Evolutionary conservation across 2,113 vertebrate species (phyloP).

Genomic region (Rhombomys opimus): DNA sequence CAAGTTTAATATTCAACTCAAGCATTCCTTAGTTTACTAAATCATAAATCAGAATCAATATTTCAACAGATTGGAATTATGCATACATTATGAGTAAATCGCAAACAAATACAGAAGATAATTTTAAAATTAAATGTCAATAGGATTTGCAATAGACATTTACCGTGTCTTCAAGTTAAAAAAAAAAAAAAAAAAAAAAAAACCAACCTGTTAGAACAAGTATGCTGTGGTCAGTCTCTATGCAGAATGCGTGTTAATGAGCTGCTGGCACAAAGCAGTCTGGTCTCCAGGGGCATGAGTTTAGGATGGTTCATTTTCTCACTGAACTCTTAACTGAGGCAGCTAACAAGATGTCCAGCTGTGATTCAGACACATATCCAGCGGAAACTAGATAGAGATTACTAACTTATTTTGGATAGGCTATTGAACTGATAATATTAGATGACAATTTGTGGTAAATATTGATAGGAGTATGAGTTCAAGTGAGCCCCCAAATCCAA

Average conservation of each 20-base stretch:
- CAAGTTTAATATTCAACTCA: conserved; percentile 64
- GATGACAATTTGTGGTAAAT: conserved; percentile 58
- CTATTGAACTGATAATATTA: conserved; percentile 62
- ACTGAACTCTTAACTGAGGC: conserved; percentile 45
- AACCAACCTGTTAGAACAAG: conserved; percentile 39
- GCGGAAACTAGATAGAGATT: conserved; percentile 56
- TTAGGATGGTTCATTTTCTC: background rate
- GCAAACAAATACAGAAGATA: conserved; percentile 67
- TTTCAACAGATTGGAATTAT: conserved; percentile 70
- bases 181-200: background rate
- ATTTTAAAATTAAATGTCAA: conserved; percentile 72
- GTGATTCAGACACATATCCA: conserved; percentile 56
- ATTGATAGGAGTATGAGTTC: conserved; percentile 1
- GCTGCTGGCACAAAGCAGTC: background rate
- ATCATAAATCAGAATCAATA: conserved; percentile 71
- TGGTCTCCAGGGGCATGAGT: background rate
- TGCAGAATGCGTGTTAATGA: conserved; percentile 47
- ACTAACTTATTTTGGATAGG: conserved; percentile 67
- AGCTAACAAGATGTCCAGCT: conserved; percentile 65
- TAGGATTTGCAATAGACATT: conserved; percentile 57
- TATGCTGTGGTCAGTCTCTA: background rate
- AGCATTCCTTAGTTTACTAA: conserved; percentile 68
- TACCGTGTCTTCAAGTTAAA: conserved; percentile 38
- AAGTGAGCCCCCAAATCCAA: background rate
- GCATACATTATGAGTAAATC: conserved; percentile 67